Base-by-base conservation (phyloP, 2,888 invertebrate species). In the Tyria jacobaeae region DNA sequence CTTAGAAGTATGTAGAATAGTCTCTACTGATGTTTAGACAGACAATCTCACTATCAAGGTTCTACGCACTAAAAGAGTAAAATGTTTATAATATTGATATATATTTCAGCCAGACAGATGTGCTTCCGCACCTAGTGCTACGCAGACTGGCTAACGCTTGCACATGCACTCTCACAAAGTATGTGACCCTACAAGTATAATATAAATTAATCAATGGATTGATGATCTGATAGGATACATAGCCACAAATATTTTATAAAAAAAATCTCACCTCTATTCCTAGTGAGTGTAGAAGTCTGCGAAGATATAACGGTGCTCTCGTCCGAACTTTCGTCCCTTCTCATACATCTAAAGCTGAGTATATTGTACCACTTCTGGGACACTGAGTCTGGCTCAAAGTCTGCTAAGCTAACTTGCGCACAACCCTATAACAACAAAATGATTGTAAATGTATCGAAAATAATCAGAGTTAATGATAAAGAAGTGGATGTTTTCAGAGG, bases 231-330 rank as follows among this genome's bases (percentile, higher is more conserved):
- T 6, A 6, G 39, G 7, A 17, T 9, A 1, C 7, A n/a, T 39
- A 39, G n/a, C n/a, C 6, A 39, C 5, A 17, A 17, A 27, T 31
- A n/a, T 25, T 25, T 1, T n/a, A 34, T 25, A 10, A 17, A 35
- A 56, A 9, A 9, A 41, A 35, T 35, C 85, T 92, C 81, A 89
- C 95, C 96, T 94, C 97, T 97, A 90, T 98, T 99, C 80, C 99
- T 95, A 21, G 99, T 99, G 31, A 99, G 94, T 0, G 99, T 99
- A 1, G 99, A 99, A 0, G 99, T 98, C 89, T 99, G 99, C 14
- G 99, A 99, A 3, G 99, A 98, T 76, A 99, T 99, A 71, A 99
- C 98, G 0, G 99, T 99, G 24, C 98, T 98, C 87, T 99, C 99
- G 86, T 99, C 99, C 27, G 98, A 98, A 76, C 98, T 99, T 88